Evolutionary conservation across 2,113 vertebrate species (phyloP).

Genomic region (Spea multiplicata): DNA sequence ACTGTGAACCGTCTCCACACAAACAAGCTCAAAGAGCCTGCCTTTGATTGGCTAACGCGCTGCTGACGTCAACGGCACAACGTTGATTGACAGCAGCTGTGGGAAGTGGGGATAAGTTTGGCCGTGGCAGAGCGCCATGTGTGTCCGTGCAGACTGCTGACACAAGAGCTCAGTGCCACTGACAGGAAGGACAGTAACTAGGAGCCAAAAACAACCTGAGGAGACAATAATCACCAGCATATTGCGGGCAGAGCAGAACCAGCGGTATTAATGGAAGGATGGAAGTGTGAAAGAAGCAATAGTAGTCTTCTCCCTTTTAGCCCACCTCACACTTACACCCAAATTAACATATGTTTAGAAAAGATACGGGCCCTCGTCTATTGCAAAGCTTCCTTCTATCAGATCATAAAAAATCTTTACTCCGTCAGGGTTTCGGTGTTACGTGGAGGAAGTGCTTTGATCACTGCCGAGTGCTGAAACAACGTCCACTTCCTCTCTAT

Average conservation of each 20-base stretch:
- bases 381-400: slow-evolving; percentile 44
- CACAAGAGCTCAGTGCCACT: slow-evolving; percentile 41
- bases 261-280: slow-evolving; percentile 11
- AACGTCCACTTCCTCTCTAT: slow-evolving; percentile 44
- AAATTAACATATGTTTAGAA: slow-evolving; percentile 40
- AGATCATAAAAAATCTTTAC: slow-evolving; percentile 44
- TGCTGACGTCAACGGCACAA: not conserved
- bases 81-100: slow-evolving; percentile 21
- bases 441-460: slow-evolving; percentile 45
- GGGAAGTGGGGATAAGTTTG: slow-evolving; percentile 7
- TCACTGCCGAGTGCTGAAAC: slow-evolving; percentile 47
- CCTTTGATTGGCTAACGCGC: not conserved
- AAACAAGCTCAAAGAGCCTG: not conserved
- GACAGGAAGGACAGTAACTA: slow-evolving; percentile 35
- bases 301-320: slow-evolving; percentile 10
- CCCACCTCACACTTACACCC: slow-evolving; percentile 34
- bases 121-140: slow-evolving; percentile 19
- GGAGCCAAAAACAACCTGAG: slow-evolving; percentile 39
- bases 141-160: slow-evolving; percentile 37
- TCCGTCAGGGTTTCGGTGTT: slow-evolving; percentile 23
- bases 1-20: not conserved
- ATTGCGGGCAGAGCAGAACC: slow-evolving; percentile 33
- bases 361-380: slow-evolving; percentile 30
- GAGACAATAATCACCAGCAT: slow-evolving; percentile 35
- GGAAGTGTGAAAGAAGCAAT: slow-evolving; percentile 28